phyloP scores from a whole-genome alignment of 2,888 invertebrate genomes.

The Blastobasis adustella region DNA sequence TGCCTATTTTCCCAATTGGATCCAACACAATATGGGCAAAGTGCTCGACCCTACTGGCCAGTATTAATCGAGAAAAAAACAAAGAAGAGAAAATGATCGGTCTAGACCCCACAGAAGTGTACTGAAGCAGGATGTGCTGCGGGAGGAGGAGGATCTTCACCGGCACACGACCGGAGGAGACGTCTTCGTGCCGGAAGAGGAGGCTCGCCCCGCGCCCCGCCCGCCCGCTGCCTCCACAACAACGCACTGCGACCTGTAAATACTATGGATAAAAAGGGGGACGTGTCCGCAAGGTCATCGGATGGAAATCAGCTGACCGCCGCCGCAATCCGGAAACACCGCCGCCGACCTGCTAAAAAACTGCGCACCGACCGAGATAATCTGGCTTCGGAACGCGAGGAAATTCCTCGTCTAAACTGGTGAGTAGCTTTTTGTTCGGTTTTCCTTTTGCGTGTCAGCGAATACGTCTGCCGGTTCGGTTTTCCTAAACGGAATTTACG shows the following conservation, averaged over 20 bases:
- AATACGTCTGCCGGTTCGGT: slow-evolving; percentile 16
- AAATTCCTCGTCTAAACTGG: slow-evolving; percentile 29
- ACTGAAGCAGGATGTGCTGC: slow-evolving; percentile 66
- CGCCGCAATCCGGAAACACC: slow-evolving; percentile 51
- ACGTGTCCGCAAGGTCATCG: slow-evolving; percentile 58
- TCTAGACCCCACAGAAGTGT: slow-evolving; percentile 65
- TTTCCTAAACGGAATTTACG: slow-evolving; percentile 14
- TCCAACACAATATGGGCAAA: slow-evolving; percentile 33
- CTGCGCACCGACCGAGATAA: slow-evolving; percentile 16
- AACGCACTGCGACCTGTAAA: slow-evolving; percentile 50
- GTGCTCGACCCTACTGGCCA: slow-evolving; percentile 61
- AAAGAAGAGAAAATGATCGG: slow-evolving; percentile 41
- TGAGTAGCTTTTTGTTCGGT: slow-evolving; percentile 31
- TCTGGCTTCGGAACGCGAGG: slow-evolving; percentile 18
- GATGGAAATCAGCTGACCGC: slow-evolving; percentile 65
- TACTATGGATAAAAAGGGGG: slow-evolving; percentile 53
- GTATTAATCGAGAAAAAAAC: slow-evolving; percentile 33
- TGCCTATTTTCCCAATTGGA: slow-evolving; percentile 29
- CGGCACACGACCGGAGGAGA: slow-evolving; percentile 60
- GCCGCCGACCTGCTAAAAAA: slow-evolving; percentile 3
- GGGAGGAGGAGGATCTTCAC: slow-evolving; percentile 59
- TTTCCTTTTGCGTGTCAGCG: slow-evolving; percentile 6
- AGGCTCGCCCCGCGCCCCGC: slow-evolving; percentile 38
- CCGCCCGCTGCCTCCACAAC: slow-evolving; percentile 36
- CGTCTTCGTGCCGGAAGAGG: slow-evolving; percentile 66